phyloP scores from a whole-genome alignment of 1,140 invertebrate genomes.

The Kradibia gibbosae region DNA sequence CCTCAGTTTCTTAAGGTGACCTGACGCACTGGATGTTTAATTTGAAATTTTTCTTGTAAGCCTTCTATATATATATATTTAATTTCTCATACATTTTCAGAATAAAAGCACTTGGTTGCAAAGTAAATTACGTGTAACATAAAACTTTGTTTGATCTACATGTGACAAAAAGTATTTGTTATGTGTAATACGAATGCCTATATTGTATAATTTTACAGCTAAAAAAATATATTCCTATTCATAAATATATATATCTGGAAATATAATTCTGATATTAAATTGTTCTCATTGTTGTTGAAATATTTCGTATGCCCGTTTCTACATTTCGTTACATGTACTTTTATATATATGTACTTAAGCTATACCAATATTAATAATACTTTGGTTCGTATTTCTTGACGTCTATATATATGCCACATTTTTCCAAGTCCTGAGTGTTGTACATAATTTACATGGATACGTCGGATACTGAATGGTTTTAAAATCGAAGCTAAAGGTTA shows the following conservation, averaged over 20 bases:
- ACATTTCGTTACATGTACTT: neutral
- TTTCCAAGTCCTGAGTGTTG: constrained; percentile 22
- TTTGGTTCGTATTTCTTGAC: constrained; percentile 45
- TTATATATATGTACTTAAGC: constrained; percentile 31
- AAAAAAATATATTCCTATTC: neutral
- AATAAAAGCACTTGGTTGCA: neutral
- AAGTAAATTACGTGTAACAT: neutral
- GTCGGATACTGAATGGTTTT: constrained; percentile 3
- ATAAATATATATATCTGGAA: neutral
- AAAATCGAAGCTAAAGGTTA: constrained; percentile 29
- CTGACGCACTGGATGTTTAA: no score
- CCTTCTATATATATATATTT: neutral
- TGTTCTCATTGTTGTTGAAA: neutral
- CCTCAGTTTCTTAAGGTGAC: no score
- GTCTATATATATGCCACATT: constrained; percentile 39
- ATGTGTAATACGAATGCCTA: neutral
- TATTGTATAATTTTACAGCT: neutral
- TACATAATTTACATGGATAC: constrained; percentile 9
- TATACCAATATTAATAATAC: constrained; percentile 45
- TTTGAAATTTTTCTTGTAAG: neutral
- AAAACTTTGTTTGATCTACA: neutral
- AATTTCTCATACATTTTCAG: no score
- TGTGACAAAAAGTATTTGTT: neutral
- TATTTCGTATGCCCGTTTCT: constrained; percentile 26
- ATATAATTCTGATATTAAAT: neutral